These are phyloP conservation scores for Leucophenga varia DNA, from an alignment of 1,140 invertebrate genomes.

Conservation along the genomic window DNA sequence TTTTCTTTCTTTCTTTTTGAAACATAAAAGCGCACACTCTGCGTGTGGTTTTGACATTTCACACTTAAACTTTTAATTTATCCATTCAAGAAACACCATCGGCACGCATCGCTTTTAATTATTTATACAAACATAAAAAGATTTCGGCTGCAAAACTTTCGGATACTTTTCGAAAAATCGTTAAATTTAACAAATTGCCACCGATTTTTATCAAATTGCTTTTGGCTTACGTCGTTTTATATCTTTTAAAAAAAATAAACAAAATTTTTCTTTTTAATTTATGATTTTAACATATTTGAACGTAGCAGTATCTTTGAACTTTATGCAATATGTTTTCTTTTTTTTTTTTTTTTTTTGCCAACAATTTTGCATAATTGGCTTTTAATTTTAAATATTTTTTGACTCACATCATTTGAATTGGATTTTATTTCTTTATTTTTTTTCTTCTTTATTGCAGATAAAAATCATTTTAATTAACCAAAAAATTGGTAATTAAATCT, in stretches of 20 bases:
- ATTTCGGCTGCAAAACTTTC: constrained; percentile 29
- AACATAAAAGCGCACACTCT: constrained; percentile 12
- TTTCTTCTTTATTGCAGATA: too few relatives aligned
- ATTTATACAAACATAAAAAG: constrained; percentile 51
- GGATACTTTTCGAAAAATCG: constrained; percentile 36
- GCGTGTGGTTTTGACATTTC: constrained; percentile 31
- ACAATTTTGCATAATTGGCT: constrained; percentile 37
- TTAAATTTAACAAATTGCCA: constrained; percentile 54
- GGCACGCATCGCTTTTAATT: constrained; percentile 54
- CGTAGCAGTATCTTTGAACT: constrained; percentile 2
- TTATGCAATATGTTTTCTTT: constrained; percentile 22
- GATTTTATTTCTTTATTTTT: too few relatives aligned
- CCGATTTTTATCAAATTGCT: constrained; percentile 36
- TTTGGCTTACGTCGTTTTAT: constrained; percentile 34
- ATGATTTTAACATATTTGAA: constrained; percentile 43
- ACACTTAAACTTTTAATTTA: too few relatives aligned
- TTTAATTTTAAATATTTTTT: too few relatives aligned
- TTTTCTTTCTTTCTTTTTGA: neutral
- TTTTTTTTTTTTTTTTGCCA: constrained; percentile 2
- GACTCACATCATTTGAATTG: too few relatives aligned
- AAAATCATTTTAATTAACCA: too few relatives aligned
- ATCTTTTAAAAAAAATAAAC: constrained; percentile 14
- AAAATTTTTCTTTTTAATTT: constrained; percentile 27
- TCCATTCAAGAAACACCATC: constrained; percentile 29
- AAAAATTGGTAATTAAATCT: too few relatives aligned